Evolutionary conservation across 1,140 invertebrate species (phyloP).

Genomic region (Orchesella cincta): DNA sequence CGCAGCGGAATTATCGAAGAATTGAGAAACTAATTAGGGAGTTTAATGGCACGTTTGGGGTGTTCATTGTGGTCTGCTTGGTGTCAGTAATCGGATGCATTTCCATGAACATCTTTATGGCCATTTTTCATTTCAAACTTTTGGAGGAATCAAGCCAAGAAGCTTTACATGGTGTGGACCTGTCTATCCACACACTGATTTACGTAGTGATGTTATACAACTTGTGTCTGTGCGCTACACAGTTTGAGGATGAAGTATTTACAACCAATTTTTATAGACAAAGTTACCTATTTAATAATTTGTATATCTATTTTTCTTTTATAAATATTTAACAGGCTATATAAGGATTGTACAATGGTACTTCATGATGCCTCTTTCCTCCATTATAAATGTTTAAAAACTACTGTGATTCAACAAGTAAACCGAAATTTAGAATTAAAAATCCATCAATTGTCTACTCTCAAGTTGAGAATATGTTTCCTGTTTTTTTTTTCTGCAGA

Average conservation of each 20-base stretch:
- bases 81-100: neutral
- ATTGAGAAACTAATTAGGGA: neutral
- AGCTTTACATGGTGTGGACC: neutral
- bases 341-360: neutral
- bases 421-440: too few species aligned
- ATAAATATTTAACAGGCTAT: neutral
- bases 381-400: neutral
- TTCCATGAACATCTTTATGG: neutral
- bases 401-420: too few species aligned
- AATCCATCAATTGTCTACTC: too few species aligned
- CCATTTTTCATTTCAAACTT: neutral
- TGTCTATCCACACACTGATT: neutral
- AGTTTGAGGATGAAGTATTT: neutral
- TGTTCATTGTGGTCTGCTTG: neutral
- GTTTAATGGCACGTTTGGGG: neutral
- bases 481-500: neutral
- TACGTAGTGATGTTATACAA: neutral
- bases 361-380: neutral
- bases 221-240: neutral
- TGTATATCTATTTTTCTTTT: neutral
- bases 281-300: neutral
- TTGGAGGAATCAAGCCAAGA: too few species aligned
- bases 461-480: too few species aligned
- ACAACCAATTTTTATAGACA: neutral
- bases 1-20: neutral